Base-by-base conservation (phyloP, 2,888 invertebrate species). In the Suillia variegata region DNA sequence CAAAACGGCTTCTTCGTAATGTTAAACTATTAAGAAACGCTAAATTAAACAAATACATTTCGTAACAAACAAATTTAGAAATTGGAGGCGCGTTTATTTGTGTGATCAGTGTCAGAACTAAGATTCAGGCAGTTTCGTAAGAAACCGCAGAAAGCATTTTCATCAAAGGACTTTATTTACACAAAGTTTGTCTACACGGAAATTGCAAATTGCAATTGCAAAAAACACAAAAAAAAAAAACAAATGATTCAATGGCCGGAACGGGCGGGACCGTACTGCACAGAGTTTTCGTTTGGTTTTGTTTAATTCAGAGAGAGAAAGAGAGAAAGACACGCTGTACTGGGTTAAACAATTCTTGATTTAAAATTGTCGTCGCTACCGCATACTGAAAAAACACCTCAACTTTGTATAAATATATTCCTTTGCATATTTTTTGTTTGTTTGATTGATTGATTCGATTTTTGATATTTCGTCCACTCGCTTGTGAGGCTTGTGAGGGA, bases 321-420 rank as follows among this genome's bases (percentile, higher is more conserved):
- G 38, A 54, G 15, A 47, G 18, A 17, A 33, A 10, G n/a, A 8
- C n/a, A 38, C 38, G 38, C 38, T n/a, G 38, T n/a, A 38, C n/a
- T 10, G 38, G 38, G n/a, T 38, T n/a, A n/a, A 31, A 12, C 31
- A 13, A 13, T n/a, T 38, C n/a, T 4, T n/a, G 3, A 6, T 45
- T 45, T 20, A 20, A 45, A 45, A 18, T 45, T 13, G 45, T 13
- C 18, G 45, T n/a, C n/a, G n/a, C n/a, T n/a, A n/a, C n/a, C 38
- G 45, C 45, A 45, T 45, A 13, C 45, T 4, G 38, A n/a, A 38
- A n/a, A 8, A 31, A 64, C 65, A 66, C 70, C 66, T 63, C 69
- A 77, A 78, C 77, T 78, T 78, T 78, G 77, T 78, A 77, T 78
- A 78, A 78, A 78, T 78, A 78, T 78, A 78, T 73, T 78, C 78